Base-by-base conservation (phyloP, 2,113 vertebrate species). In the Glaucomys volans region DNA sequence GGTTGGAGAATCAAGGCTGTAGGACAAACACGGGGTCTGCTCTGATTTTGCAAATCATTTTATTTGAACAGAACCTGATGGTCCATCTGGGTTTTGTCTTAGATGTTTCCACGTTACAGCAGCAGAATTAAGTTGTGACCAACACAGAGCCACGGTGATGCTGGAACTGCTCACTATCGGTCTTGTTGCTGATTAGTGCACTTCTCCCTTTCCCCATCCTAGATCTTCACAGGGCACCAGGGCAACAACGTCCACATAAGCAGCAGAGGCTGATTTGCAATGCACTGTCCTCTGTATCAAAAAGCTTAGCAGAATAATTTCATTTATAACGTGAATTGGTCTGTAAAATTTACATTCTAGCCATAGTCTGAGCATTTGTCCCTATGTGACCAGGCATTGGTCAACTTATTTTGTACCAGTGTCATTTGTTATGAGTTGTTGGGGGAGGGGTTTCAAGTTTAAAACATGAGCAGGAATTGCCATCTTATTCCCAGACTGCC, bases 61-160 rank as follows among this genome's bases (percentile, higher is more conserved):
- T 59, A 44, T 57, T 74, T 13, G 28, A 74, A 80, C 17, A 57
- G 5, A 6, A 62, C 35, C 64, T 11, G 12, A 18, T 8, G 1
- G 9, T 32, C 11, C n/a, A 0, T 74, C 24, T 42, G 4, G 35
- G 44, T 20, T 16, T 35, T 52, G 3, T 81, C 32, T 30, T 37
- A 11, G 6, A 12, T 16, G 7, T 13, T 69, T 47, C 66, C 30
- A 35, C 14, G 47, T 8, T 57, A 35, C 7, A 4, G 5, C 3
- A 32, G 40, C 50, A 83, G 84, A 52, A 81, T 8, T 80, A 66
- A 62, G 24, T 17, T 52, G 37, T 7, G 72, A 37, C 32, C 18
- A n/a, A 40, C 13, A 69, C 11, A n/a, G 2, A 4, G 20, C 42
- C 5, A 11, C 16, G 0, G 0, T 30, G 22, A 40, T 17, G 8